Base-by-base conservation (phyloP, 2,113 vertebrate genomes). In the Seriola rivoliana region DNA sequence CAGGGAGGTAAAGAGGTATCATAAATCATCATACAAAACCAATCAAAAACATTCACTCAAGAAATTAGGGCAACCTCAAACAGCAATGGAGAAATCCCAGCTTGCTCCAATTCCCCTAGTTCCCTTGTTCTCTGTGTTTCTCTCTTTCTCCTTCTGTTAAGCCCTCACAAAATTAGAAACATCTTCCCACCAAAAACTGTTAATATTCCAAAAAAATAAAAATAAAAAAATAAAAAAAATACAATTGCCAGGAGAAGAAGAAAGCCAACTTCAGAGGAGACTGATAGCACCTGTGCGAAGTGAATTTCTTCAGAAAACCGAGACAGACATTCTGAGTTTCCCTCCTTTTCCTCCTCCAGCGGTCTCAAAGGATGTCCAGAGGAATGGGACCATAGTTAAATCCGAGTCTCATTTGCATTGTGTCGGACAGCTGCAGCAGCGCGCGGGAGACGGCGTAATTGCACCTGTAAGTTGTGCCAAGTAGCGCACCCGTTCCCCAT, bases 321-420 rank as follows among this genome's bases (percentile, higher is more conserved):
- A 85, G 70, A 70, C 80, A 81, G 82, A 78, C 66, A 79, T 80
- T 89, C 80, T 75, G 88, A 92, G 89, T 91, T 93, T 92, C 79
- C 80, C 72, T 90, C 79, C 73, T 90, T 85, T 89, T 85, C 66
- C 84, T 81, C 81, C 88, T 91, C 82, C 90, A 60, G 85, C 78
- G 72, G 69, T 92, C 86, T 92, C 86, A 89, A 79, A 93, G 74
- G 88, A 82, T 84, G 88, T 94, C 95, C 93, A 93, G 81, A 88
- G 82, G 86, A 91, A 91, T 81, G 78, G 86, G 85, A 88, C 83
- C 90, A 89, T 86, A 89, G 88, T 90, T 87, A 90, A 88, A 93
- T 94, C 90, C 82, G 38, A 75, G 83, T 78, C 78, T 87, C 71
- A 85, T 89, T 66, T 84, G 85, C 90, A 80, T 29, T 82, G 90